These are phyloP conservation scores for Morpho deidamia DNA, from an alignment of 2,888 invertebrate species.

Conservation along the genomic window DNA sequence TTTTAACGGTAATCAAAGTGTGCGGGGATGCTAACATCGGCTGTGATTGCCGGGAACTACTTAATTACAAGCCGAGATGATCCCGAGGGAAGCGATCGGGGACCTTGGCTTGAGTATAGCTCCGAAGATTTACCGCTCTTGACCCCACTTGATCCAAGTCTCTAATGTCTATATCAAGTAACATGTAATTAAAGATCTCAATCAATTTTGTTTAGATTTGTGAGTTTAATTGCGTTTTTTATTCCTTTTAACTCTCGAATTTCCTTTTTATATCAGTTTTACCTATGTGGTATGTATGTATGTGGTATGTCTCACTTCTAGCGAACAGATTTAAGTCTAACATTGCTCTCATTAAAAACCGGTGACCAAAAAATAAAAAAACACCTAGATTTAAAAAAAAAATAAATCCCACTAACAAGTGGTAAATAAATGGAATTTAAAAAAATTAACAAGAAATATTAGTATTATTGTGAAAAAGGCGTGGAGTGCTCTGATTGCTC, in stretches of 20 bases:
- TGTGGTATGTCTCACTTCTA: too few relatives aligned
- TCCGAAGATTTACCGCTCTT: conserved; percentile 56
- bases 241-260: background rate
- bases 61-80: conserved; percentile 51
- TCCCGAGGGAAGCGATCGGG: conserved; percentile 42
- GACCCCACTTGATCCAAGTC: conserved; percentile 51
- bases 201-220: conserved; percentile 29
- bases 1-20: conserved; percentile 54
- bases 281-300: too few relatives aligned
- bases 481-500: too few relatives aligned
- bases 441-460: too few relatives aligned
- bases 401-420: too few relatives aligned
- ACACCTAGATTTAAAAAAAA: too few relatives aligned
- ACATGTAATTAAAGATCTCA: conserved; percentile 33
- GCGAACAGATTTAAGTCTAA: too few relatives aligned
- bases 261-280: too few relatives aligned
- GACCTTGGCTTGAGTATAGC: conserved; percentile 34
- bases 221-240: background rate
- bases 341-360: too few relatives aligned
- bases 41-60: conserved; percentile 54
- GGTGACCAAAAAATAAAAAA: too few relatives aligned
- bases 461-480: too few relatives aligned
- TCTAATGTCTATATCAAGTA: conserved; percentile 30
- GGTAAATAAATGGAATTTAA: too few relatives aligned
- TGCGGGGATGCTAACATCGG: conserved; percentile 47